Conservation (phyloP, 1,140 invertebrate species). For the Akabosia matsudoensis region DNA sequence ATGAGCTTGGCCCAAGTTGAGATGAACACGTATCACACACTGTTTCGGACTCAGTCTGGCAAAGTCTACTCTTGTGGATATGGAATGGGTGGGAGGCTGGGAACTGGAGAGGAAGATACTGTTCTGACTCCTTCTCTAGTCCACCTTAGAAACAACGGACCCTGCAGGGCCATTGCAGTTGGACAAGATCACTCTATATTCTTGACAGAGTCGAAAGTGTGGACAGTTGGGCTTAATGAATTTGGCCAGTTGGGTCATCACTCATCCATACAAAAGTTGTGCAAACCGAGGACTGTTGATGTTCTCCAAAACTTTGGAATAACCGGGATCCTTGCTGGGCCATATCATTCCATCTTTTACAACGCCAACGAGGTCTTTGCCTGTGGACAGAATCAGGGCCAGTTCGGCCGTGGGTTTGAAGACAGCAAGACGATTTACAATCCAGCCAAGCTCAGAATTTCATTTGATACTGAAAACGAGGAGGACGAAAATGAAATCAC, state of each 20-base stretch:
- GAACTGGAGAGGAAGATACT: slow-evolving; percentile 61
- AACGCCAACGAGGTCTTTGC: slow-evolving; percentile 59
- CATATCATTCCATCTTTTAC: slow-evolving; percentile 68
- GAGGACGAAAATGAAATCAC: too few species aligned
- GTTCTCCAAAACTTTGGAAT: slow-evolving; percentile 47
- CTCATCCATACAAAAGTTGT: slow-evolving; percentile 52
- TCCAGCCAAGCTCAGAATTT: background rate
- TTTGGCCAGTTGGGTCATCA: slow-evolving; percentile 63
- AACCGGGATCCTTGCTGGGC: slow-evolving; percentile 59
- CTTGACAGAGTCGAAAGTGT: slow-evolving; percentile 57
- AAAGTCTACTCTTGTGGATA: slow-evolving; percentile 68
- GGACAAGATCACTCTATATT: slow-evolving; percentile 66
- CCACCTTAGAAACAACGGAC: slow-evolving; percentile 50
- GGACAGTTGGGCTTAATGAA: slow-evolving; percentile 64
- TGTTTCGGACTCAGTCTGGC: slow-evolving; percentile 60
- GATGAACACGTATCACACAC: slow-evolving; percentile 68
- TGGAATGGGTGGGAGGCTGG: slow-evolving; percentile 68
- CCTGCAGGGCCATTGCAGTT: slow-evolving; percentile 50
- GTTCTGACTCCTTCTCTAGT: slow-evolving; percentile 58
- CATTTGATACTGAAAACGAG: background rate
- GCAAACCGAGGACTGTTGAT: slow-evolving; percentile 56
- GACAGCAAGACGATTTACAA: background rate
- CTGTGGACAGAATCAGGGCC: slow-evolving; percentile 71
- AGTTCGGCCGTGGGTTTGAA: slow-evolving; percentile 59
- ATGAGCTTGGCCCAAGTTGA: slow-evolving; percentile 54